These are phyloP conservation scores for Eupithecia subfuscata DNA, from an alignment of 2,888 invertebrate species.

Conservation along the genomic window DNA sequence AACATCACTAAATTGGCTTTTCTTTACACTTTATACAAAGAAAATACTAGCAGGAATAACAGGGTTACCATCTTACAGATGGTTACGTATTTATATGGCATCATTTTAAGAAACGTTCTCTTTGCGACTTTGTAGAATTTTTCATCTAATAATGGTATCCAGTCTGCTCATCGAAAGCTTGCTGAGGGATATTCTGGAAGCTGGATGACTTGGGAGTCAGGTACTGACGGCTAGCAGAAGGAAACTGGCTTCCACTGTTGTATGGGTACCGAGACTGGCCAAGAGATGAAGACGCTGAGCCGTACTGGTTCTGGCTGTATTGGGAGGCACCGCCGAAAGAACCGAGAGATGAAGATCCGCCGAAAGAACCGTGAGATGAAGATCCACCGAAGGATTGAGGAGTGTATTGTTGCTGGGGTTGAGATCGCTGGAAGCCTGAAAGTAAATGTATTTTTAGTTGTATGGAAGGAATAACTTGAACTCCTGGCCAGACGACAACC, in stretches of 20 bases:
- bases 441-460: neutral
- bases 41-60: neutral
- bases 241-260: conserved; percentile 46
- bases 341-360: neutral
- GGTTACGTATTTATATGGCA: neutral
- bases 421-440: conserved; percentile 47
- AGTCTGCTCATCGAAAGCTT: conserved; percentile 72
- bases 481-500: neutral
- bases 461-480: neutral
- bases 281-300: conserved; percentile 43
- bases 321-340: conserved; percentile 40
- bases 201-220: conserved; percentile 61
- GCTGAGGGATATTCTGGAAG: conserved; percentile 63
- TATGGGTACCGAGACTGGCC: conserved; percentile 39
- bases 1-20: neutral
- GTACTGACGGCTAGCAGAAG: conserved; percentile 68
- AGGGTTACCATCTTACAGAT: neutral
- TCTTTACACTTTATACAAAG: neutral
- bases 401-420: conserved; percentile 27
- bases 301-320: conserved; percentile 52
- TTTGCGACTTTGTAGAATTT: conserved; percentile 26
- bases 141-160: conserved; percentile 69
- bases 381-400: conserved; percentile 23
- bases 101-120: neutral
- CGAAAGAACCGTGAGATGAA: conserved; percentile 12